These are phyloP conservation scores for Drosophila arawakana DNA, from an alignment of 1,140 invertebrate genomes.

Conservation along the genomic window DNA sequence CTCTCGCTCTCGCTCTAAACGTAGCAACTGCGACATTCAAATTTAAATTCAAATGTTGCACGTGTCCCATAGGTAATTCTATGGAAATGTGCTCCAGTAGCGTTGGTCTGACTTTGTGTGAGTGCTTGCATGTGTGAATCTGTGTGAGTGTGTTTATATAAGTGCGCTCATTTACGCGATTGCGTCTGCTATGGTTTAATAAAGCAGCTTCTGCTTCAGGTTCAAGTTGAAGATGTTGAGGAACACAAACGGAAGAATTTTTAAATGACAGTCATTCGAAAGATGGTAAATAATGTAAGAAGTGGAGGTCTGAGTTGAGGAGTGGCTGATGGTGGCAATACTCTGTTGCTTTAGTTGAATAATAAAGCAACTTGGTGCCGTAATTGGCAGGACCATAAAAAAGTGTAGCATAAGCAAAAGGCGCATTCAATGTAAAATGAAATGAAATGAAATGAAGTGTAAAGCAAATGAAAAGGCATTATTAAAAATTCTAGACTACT, in stretches of 20 bases:
- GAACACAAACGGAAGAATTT: conserved; percentile 37
- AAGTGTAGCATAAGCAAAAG: conserved; percentile 58
- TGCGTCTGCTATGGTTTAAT: conserved; percentile 75
- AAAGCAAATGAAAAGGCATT: conserved; percentile 45
- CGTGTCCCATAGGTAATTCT: conserved; percentile 63
- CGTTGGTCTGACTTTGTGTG: conserved; percentile 21
- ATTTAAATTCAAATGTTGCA: conserved; percentile 82
- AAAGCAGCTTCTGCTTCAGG: conserved; percentile 66
- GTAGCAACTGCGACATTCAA: conserved; percentile 67
- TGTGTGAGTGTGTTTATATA: conserved; percentile 20
- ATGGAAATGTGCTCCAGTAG: conserved; percentile 19
- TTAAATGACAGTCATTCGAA: conserved; percentile 61
- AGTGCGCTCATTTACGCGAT: conserved; percentile 74
- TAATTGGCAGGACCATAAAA: conserved; percentile 70
- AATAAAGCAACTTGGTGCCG: conserved; percentile 76
- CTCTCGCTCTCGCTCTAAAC: conserved; percentile 24
- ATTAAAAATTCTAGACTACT: conserved; percentile 23
- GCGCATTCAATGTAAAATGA: conserved; percentile 61
- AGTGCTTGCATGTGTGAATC: conserved; percentile 18
- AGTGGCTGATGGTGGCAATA: neutral
- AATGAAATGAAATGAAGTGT: conserved; percentile 78
- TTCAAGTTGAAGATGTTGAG: conserved; percentile 37
- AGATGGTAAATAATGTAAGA: conserved; percentile 11
- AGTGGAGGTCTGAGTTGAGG: neutral
- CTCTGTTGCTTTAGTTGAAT: conserved; percentile 29